Base-by-base conservation (phyloP, 2,113 vertebrate species). In the Pandion haliaetus region DNA sequence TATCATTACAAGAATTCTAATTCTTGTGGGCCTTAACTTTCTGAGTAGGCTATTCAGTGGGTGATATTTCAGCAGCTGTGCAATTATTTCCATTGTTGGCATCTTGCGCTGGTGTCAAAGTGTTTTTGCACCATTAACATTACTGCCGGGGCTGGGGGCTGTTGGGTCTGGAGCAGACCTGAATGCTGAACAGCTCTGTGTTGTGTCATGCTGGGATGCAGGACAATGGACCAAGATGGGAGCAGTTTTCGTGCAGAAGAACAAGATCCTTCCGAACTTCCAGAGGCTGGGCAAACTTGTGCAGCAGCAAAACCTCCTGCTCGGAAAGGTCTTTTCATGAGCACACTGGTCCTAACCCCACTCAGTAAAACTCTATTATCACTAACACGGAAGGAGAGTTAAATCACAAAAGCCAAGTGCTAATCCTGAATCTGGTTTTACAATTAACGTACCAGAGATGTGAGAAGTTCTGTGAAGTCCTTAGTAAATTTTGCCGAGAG, bases 281-380 rank as follows among this genome's bases (percentile, higher is more conserved):
- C 67, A 54, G 36, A 82, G 17, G 9, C 25, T 55, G 32, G 9
- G 13, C 4, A 69, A 63, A 34, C 25, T 34, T 5, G 0, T 10
- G 11, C 8, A 40, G 8, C 42, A 54, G 58, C 34, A 69, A 63
- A 78, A 45, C 18, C 3, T 69, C 21, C 40, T 1, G 0, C n/a
- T 65, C 11, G 45, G 59, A 69, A 69, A 26, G 25, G 20, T 44
- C 40, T 83, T 84, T 72, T 58, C 28, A 21, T 38, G n/a, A 59
- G 28, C 15, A 42, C 0, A 3, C 12, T 5, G 1, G 5, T 65
- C 34, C 24, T 13, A 45, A 1, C 20, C 18, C 23, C 20, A 42
- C 36, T 47, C 20, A 18, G 7, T 61, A 61, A 50, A 76, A 44
- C 34, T 49, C n/a, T 47, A 3, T 23, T 45, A 40, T 52, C 20